Evolutionary conservation across 2,113 vertebrate species (phyloP), one percentile per base, ranked within the genome.

Genomic region (Archocentrus centrarchus): DNA sequence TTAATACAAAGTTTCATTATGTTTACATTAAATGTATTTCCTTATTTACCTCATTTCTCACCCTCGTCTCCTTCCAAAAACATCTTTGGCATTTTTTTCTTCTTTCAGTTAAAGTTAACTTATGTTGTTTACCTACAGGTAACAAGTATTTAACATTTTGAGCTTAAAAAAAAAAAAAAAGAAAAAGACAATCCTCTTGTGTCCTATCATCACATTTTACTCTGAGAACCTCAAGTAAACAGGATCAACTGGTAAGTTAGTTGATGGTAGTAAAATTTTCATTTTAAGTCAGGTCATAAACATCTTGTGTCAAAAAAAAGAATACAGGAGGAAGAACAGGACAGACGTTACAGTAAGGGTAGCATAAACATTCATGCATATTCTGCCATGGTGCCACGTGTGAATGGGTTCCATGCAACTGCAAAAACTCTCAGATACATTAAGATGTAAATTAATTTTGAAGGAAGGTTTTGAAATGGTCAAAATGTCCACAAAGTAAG

Each of bases 401-500:
- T 41, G 58, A 53, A 59, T 20, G 5, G 1, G 7, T 4, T 50
- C 14, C 6, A 7, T 17, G 15, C 11, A 8, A 66, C n/a, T 50
- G 39, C 9, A 78, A 50, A 77, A 32, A 15, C 57, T 53, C 9
- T 44, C 59, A 30, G 11, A 64, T 9, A 44, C n/a, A 80, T 68
- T 63, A 50, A 32, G 41, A 77, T 82, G 50, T 18, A 77, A 77
- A 86, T 62, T 10, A n/a, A 39, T 70, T 7, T 55, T 18, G 32
- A 41, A 62, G 63, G 30, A 27, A 68, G 73, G 62, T 32, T 32
- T 18, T 2, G 53, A 59, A 20, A 79, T 59, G 58, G 81, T 86
- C 81, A 88, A 73, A 80, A 55, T 60, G 73, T 81, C 78, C 68
- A 59, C 83, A 75, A 57, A 66, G 86, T 66, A 87, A 75, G 59